Evolutionary conservation across 1,140 invertebrate species (phyloP).

Genomic region (Kradibia gibbosae): DNA sequence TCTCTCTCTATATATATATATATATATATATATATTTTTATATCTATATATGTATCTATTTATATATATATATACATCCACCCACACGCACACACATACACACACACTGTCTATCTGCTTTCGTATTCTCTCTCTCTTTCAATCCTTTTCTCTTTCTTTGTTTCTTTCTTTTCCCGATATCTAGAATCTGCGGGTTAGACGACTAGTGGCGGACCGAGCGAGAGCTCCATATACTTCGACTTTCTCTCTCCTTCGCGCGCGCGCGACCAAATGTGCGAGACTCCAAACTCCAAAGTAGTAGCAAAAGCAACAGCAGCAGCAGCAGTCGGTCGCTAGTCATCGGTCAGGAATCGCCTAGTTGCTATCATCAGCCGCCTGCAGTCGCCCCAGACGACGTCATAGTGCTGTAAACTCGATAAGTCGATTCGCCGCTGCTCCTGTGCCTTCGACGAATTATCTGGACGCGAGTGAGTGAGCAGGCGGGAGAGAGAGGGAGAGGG

Average conservation of each 20-base stretch:
- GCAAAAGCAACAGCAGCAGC: neutral
- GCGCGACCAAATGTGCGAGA: neutral
- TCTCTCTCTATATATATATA: neutral
- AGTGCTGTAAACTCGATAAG: constrained; percentile 16
- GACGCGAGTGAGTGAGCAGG: too few relatives aligned
- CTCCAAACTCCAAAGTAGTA: neutral
- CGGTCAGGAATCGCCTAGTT: neutral
- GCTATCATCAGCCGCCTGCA: neutral
- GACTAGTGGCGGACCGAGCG: constrained; percentile 11
- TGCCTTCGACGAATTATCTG: neutral
- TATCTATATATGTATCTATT: too few relatives aligned
- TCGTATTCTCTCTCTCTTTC: neutral
- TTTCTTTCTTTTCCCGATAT: neutral
- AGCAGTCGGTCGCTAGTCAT: constrained; percentile 4
- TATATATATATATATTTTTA: too few relatives aligned
- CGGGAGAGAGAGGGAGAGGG: neutral
- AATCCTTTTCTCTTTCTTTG: neutral
- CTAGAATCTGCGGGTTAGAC: neutral
- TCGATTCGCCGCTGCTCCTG: neutral
- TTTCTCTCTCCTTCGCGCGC: neutral
- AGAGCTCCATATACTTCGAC: neutral
- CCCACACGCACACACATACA: too few relatives aligned
- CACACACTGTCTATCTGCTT: too few relatives aligned
- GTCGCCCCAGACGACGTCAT: neutral
- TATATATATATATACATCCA: too few relatives aligned